Conservation (phyloP, 2,113 vertebrate species). For the Bos taurus region DNA sequence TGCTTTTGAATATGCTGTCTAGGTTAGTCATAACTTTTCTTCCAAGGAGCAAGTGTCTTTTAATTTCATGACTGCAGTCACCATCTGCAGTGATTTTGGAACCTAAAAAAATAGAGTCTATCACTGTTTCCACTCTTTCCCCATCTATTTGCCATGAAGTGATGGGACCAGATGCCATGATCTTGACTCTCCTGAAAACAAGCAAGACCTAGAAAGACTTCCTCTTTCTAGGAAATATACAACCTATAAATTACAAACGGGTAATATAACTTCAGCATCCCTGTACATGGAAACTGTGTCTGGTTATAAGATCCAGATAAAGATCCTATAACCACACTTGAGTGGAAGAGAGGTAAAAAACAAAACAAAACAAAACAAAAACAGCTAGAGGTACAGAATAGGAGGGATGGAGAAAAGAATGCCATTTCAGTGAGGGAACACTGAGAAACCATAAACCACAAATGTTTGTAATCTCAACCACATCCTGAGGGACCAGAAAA, state of each 20-base stretch:
- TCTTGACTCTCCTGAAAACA: not conserved
- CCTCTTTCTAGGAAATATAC: not conserved
- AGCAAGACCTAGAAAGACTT: not conserved
- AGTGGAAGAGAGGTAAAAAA: not conserved
- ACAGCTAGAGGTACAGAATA: not conserved
- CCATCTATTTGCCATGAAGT: not conserved
- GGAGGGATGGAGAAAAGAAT: not conserved
- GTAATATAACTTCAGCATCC: not conserved
- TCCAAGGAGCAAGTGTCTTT: not conserved
- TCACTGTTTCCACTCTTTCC: not conserved
- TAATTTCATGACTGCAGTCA: not conserved
- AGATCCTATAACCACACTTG: not conserved
- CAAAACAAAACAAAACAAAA: not conserved
- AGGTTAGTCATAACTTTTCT: not conserved
- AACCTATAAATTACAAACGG: not conserved
- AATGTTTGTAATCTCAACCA: slow-evolving; percentile 25
- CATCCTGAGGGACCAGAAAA: slow-evolving; percentile 27
- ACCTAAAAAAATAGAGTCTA: not conserved
- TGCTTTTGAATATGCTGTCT: not conserved
- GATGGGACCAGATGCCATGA: not conserved
- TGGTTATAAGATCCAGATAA: not conserved
- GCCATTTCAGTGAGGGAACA: not conserved
- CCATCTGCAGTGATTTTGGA: not conserved
- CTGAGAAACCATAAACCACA: not conserved
- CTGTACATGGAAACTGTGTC: not conserved